These are phyloP conservation scores for Cervus canadensis DNA, from an alignment of 2,113 vertebrate genomes.

Conservation along the genomic window DNA sequence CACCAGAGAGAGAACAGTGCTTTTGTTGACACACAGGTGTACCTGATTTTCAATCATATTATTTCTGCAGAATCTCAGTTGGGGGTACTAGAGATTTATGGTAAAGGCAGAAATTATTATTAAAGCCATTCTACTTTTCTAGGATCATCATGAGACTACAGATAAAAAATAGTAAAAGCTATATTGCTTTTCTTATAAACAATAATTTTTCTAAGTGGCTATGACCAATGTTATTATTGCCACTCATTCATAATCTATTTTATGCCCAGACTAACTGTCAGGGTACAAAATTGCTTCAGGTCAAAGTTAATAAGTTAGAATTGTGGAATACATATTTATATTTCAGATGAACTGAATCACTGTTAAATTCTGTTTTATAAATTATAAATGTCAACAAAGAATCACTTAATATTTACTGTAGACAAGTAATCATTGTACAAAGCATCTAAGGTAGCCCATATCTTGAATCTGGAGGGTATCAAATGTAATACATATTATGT, in stretches of 20 bases:
- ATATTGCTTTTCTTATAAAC: conserved; percentile 26
- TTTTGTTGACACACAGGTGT: conserved; percentile 24
- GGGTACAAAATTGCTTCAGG: not conserved
- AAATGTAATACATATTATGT: not conserved
- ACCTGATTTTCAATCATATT: conserved; percentile 47
- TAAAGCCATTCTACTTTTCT: conserved; percentile 43
- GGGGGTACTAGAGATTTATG: conserved; percentile 46
- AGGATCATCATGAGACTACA: not conserved
- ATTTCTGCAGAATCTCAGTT: conserved; percentile 41
- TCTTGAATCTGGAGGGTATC: not conserved
- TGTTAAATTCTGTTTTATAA: not conserved
- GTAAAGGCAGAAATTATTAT: conserved; percentile 45
- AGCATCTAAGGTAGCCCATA: not conserved
- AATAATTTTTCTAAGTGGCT: conserved; percentile 28
- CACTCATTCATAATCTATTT: not conserved
- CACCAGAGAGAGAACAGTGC: not conserved
- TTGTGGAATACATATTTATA: not conserved
- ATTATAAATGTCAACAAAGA: not conserved
- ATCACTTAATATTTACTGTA: not conserved
- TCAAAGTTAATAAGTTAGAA: conserved; percentile 12
- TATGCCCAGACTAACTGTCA: not conserved
- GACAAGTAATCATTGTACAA: not conserved
- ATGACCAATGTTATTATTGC: not conserved
- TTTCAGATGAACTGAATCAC: not conserved
- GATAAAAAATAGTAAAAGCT: not conserved